Base-by-base conservation (phyloP, 1,140 invertebrate species). In the Zaprionus ornatus region DNA sequence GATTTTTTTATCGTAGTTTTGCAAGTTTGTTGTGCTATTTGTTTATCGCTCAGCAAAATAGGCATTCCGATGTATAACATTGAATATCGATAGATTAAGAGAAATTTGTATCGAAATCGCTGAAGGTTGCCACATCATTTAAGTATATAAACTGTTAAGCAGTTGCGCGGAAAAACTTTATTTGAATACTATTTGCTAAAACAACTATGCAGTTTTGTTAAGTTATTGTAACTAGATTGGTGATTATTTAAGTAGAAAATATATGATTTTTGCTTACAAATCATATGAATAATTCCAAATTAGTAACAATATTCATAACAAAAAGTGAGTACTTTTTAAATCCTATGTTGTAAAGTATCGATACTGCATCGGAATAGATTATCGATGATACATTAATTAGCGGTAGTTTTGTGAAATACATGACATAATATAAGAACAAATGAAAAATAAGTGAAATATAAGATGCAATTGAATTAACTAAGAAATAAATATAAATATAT, bases 1-100 rank as follows among this genome's bases (percentile, higher is more conserved):
- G 82, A 82, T 85, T 85, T 85, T 67, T 73, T 60, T 69, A 21
- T 76, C 45, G 61, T 69, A 61, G 61, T 76, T 77, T 63, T 52
- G 71, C 40, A 73, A 77, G 50, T 73, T 77, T 77, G 69, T 73
- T 77, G 68, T 76, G 74, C 74, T 76, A 72, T 76, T 76, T 72
- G 61, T 76, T 76, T 72, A 75, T 75, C 72, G 72, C 40, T 57
- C 29, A 19, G 19, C 19, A 50, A 50, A 23, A 50, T 12, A 23
- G 19, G 45, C 45, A 21, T 21, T 12, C 19, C 45, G 45, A 50
- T 50, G 12, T 13, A 50, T 50, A 50, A 50, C 45, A 50, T 10
- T 4, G 19, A 50, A 50, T 6, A 50, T 50, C 45, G 45, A 50
- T 50, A 17, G 6, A 19, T 50, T 19, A 0, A 7, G 19, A 50